phyloP scores from a whole-genome alignment of 2,113 vertebrate species.

The Zingel zingel region DNA sequence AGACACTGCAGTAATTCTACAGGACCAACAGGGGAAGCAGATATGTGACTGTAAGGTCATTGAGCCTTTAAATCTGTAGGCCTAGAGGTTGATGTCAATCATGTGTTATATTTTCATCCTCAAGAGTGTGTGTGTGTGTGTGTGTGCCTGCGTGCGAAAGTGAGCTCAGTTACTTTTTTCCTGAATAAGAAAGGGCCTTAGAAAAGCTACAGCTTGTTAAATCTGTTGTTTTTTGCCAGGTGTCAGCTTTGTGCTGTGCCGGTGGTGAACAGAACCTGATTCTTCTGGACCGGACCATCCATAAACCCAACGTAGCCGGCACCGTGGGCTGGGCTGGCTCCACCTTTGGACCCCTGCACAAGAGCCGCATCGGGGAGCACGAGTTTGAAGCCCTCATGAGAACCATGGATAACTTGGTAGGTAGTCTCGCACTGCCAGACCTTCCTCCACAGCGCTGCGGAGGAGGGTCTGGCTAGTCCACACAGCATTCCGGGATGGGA shows the following conservation, averaged over 20 bases:
- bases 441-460: too few relatives aligned
- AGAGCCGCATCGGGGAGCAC: constrained; percentile 93
- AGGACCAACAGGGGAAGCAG: constrained; percentile 24
- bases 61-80: background rate
- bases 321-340: constrained; percentile 94
- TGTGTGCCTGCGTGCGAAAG: background rate
- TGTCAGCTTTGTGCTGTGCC: constrained; percentile 90
- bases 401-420: constrained; percentile 96
- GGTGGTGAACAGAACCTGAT: constrained; percentile 93
- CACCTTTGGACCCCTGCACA: constrained; percentile 96
- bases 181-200: background rate
- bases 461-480: too few relatives aligned
- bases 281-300: constrained; percentile 88
- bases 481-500: too few relatives aligned
- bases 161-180: background rate
- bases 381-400: constrained; percentile 99
- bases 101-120: too few relatives aligned
- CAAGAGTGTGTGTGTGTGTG: background rate
- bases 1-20: constrained; percentile 42
- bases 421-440: background rate
- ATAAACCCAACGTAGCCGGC: constrained; percentile 87
- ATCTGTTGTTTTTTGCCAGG: constrained; percentile 72
- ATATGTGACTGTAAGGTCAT: constrained; percentile 14
- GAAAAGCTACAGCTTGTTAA: background rate
- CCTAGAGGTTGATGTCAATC: background rate